Base-by-base conservation (phyloP, 2,113 vertebrate species). In the Hippocampus mohnikei region DNA sequence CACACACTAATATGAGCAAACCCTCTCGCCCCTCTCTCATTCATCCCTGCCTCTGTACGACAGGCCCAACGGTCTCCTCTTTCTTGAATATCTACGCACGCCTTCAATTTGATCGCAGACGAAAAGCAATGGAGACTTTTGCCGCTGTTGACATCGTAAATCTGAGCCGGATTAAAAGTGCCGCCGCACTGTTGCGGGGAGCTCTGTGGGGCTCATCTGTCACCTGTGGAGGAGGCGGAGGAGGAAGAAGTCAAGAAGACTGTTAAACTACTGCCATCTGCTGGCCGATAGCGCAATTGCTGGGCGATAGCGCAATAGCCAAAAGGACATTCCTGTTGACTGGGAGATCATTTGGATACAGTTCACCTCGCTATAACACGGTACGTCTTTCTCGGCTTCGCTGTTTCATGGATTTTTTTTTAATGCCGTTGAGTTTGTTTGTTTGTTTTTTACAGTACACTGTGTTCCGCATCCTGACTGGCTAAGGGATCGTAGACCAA, bases 261-360 rank as follows among this genome's bases (percentile, higher is more conserved):
- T 89, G 88, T 84, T 86, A 77, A 84, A 12, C 80, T 87, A 91
- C 91, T 92, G 92, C 91, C 92, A 87, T 89, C 92, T 93, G 85
- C 90, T 92, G 92, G 64, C 41, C 52, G 29, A 3, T 20, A 3
- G 12, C 9, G 8, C 42, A 18, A 65, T 46, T n/a, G n/a, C n/a
- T n/a, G n/a, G n/a, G n/a, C n/a, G n/a, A n/a, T n/a, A n/a, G 11
- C 9, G 8, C 42, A 18, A 65, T 46, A 46, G 63, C 23, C 42
- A 46, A 15, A 65, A 25, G 8, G 21, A n/a, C 9, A n/a, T 63
- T 15, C 5, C 27, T 29, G 21, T n/a, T 8, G n/a, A 44, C 42
- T 44, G 12, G 10, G 42, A 44, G 13, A 13, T 10, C 10, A 44
- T 44, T 37, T 37, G 33, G 33, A 5, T 37, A 37, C 33, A 37